Evolutionary conservation across 2,113 vertebrate species (phyloP), one percentile per base, ranked within the genome.

Genomic region (Macrotus californicus): DNA sequence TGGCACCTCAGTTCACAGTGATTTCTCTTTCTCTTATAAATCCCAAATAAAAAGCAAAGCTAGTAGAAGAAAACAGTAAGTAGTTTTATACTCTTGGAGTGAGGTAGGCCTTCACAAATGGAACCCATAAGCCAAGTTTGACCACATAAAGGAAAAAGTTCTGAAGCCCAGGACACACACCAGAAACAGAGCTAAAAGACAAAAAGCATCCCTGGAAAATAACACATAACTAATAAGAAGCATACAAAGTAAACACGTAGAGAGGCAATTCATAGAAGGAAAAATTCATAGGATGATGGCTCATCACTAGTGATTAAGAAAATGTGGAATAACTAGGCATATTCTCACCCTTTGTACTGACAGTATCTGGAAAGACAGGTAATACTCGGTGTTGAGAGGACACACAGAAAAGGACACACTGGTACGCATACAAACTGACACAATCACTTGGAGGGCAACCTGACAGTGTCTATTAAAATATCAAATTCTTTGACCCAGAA

Each of bases 401-500:
- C 48, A 64, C 0, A 72, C 29, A 26, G 39, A 76, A 96, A 81
- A 90, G 15, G 26, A 56, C 29, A 87, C 39, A 88, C 67, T 61
- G 69, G 43, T 21, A 21, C 22, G 19, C 43, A 31, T 22, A 16
- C 56, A 93, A 94, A 90, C 15, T 34, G 70, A 96, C 39, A 84
- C 4, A 50, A 54, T 61, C 54, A 54, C 41, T 46, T 43, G 50
- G 15, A 95, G 36, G 26, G 18, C 52, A 52, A 76, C 56, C 9
- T 41, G 73, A n/a, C 16, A 67, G 56, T n/a, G 46, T 72, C 64
- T 73, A 70, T 80, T 80, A 95, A 89, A 87, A 52, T 9, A 6
- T 76, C 56, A 96, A 96, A 93, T 26, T 43, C 64, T 93, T 82
- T 89, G 66, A 95, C 26, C 9, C 15, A 94, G 82, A 24, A 82